Evolutionary conservation across 2,113 vertebrate species (phyloP).

Genomic region (Gallinago undulata): DNA sequence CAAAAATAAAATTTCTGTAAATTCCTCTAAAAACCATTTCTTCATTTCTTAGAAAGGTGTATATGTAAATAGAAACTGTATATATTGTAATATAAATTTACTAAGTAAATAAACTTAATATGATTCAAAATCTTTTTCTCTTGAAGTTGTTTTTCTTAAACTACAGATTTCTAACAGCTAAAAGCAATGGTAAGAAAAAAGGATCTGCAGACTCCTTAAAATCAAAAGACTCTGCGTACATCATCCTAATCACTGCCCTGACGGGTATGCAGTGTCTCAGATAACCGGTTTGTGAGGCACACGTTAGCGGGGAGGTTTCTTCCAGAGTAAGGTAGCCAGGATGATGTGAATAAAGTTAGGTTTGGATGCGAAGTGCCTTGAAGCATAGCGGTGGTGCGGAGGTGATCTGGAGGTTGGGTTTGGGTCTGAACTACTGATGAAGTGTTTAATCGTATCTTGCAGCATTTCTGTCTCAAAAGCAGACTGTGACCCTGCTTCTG

Average conservation of each 20-base stretch:
- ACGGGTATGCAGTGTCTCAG: neutral
- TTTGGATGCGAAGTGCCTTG: neutral
- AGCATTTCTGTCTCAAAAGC: neutral
- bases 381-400: neutral
- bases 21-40: conserved; percentile 20
- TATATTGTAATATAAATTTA: conserved; percentile 65
- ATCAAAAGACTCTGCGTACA: neutral
- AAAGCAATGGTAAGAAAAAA: neutral
- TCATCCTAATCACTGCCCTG: neutral
- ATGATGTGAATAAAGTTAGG: neutral
- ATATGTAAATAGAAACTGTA: conserved; percentile 63
- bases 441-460: neutral
- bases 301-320: neutral
- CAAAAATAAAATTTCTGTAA: conserved; percentile 27
- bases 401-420: neutral
- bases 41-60: conserved; percentile 15
- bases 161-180: neutral
- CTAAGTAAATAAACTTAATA: conserved; percentile 50
- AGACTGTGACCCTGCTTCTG: neutral
- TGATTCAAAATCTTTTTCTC: neutral
- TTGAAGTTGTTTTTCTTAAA: neutral
- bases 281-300: neutral
- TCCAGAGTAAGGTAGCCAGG: neutral
- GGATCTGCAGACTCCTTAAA: neutral
- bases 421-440: neutral